These are phyloP conservation scores for Hydraecia micacea DNA, from an alignment of 2,888 invertebrate genomes.

Conservation along the genomic window DNA sequence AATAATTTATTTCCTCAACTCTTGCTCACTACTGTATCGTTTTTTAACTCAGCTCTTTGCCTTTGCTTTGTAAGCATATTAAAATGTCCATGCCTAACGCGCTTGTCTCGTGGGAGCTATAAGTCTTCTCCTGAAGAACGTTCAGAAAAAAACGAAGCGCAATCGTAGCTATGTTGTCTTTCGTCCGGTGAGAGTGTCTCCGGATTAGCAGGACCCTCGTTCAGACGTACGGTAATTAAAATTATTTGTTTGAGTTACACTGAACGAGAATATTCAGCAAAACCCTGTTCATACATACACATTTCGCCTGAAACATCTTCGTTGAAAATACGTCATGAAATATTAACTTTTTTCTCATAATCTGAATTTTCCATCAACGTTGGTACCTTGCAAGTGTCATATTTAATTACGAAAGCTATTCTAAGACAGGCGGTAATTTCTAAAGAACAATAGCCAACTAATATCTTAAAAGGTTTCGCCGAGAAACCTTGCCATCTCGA, in stretches of 20 bases:
- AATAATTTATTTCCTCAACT: background rate
- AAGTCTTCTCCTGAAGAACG: background rate
- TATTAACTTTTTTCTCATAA: slow-evolving; percentile 15
- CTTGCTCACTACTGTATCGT: background rate
- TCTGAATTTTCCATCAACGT: slow-evolving; percentile 27
- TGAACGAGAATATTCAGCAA: background rate
- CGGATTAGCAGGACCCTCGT: background rate
- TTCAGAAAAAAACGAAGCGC: slow-evolving; percentile 4
- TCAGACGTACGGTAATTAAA: background rate
- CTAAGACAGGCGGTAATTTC: slow-evolving; percentile 54
- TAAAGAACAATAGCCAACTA: slow-evolving; percentile 64
- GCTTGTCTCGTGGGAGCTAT: background rate
- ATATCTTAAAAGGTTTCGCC: slow-evolving; percentile 69
- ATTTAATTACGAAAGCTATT: slow-evolving; percentile 62
- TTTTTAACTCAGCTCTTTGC: background rate
- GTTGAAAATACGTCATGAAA: slow-evolving; percentile 2
- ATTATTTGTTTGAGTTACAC: background rate
- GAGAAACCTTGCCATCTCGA: slow-evolving; percentile 52
- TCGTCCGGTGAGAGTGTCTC: background rate
- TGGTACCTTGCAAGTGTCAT: slow-evolving; percentile 50
- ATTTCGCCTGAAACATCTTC: background rate
- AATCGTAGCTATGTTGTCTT: background rate
- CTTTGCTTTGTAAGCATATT: background rate
- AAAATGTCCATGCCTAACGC: slow-evolving; percentile 1
- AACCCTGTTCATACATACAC: background rate